A percentile compares a stretch with the other conserved stretches of the same genome.
These are phyloP conservation scores for Tragulus kanchil DNA, from an alignment of 2,113 vertebrate species.

Conservation along the genomic window DNA sequence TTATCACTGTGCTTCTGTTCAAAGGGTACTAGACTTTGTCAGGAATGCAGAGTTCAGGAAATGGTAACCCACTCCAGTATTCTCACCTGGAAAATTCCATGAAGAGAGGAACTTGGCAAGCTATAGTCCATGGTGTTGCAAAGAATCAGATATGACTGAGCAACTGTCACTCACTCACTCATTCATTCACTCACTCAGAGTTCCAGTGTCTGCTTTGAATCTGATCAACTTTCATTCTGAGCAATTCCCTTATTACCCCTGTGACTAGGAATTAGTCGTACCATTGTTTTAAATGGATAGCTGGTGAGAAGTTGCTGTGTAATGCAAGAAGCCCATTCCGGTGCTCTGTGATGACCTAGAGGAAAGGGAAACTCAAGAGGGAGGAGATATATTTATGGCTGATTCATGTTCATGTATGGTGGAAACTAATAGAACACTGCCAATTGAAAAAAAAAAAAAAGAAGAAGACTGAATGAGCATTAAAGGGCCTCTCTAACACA, in stretches of 20 bases:
- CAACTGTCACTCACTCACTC: no score
- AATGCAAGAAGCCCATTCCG: not conserved
- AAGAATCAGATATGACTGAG: no score
- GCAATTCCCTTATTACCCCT: not conserved
- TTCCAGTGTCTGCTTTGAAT: not conserved
- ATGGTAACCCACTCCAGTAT: no score
- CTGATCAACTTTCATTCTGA: not conserved
- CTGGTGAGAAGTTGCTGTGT: not conserved
- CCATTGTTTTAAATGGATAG: not conserved
- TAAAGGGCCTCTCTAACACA: not conserved
- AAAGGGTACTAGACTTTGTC: not conserved
- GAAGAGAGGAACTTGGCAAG: no score
- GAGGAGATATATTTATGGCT: not conserved
- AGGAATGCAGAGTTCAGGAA: not conserved
- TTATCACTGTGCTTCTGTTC: not conserved
- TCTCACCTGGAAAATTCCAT: no score
- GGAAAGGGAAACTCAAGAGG: not conserved
- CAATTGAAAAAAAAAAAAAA: not conserved
- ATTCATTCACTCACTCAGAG: not conserved
- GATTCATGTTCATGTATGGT: not conserved
- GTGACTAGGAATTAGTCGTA: not conserved
- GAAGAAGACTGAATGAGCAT: not conserved
- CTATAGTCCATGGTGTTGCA: no score
- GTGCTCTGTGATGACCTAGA: not conserved
- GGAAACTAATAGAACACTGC: not conserved